phyloP scores from a whole-genome alignment of 2,797 vertebrate species.

The Eulemur albifrons region DNA sequence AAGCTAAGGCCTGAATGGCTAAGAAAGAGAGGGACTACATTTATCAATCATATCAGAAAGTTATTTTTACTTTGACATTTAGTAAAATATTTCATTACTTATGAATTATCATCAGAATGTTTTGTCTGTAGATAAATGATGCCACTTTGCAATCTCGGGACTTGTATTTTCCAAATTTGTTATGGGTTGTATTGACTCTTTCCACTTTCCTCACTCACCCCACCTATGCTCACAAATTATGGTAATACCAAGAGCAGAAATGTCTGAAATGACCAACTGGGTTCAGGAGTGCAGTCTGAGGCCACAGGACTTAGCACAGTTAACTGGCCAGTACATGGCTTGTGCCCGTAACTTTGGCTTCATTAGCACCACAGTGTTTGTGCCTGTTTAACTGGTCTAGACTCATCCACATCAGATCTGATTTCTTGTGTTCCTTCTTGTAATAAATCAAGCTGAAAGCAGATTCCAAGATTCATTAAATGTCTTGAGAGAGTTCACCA shows the following conservation, averaged over 20 bases:
- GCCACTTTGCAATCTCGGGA: background rate
- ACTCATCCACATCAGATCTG: background rate
- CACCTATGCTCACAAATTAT: background rate
- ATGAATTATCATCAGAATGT: background rate
- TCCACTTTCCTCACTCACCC: too few relatives aligned
- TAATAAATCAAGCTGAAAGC: constrained; percentile 28
- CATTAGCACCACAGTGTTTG: background rate
- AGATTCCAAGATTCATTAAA: background rate
- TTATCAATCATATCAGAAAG: background rate
- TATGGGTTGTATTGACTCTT: background rate
- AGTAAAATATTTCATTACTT: background rate
- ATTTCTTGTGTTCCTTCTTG: constrained; percentile 34
- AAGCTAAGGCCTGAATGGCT: background rate
- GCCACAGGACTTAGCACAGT: background rate
- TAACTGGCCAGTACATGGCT: background rate
- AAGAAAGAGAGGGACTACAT: background rate
- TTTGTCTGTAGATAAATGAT: background rate
- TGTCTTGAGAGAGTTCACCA: background rate
- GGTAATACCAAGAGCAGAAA: background rate
- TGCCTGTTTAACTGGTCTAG: background rate
- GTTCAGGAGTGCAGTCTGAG: background rate
- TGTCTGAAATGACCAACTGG: background rate
- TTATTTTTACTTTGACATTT: background rate
- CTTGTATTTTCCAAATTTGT: background rate
- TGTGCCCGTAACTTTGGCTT: background rate